These are phyloP conservation scores for Hemaris fuciformis DNA, from an alignment of 2,888 invertebrate genomes.

Conservation along the genomic window DNA sequence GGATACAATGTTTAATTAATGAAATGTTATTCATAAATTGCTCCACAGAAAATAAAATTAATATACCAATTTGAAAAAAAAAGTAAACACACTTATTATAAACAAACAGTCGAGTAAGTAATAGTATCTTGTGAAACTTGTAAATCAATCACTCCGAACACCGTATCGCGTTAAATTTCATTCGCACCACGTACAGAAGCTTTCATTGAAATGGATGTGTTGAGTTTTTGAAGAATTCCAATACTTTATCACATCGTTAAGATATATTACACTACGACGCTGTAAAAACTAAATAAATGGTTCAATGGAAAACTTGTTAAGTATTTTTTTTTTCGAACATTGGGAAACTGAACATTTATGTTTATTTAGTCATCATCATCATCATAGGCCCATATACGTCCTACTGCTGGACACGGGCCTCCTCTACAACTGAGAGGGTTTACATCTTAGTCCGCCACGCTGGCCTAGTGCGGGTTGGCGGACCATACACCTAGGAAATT, in stretches of 20 bases:
- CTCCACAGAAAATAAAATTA: not conserved
- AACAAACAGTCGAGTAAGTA: not conserved
- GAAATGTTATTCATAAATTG: not conserved
- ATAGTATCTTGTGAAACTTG: slow-evolving; percentile 23
- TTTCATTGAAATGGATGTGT: slow-evolving; percentile 53
- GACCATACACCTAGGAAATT: no score
- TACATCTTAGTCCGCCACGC: no score
- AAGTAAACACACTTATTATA: not conserved
- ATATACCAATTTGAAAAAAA: not conserved
- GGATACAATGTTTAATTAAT: not conserved
- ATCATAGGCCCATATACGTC: no score
- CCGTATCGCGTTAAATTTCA: slow-evolving; percentile 28
- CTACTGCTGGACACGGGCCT: no score
- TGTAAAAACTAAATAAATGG: slow-evolving; percentile 1
- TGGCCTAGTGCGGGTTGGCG: no score
- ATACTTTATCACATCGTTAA: slow-evolving; percentile 47
- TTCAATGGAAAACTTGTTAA: slow-evolving; percentile 7
- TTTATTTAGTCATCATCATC: no score
- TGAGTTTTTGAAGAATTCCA: slow-evolving; percentile 43
- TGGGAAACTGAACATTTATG: not conserved
- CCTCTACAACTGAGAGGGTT: no score
- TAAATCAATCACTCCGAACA: slow-evolving; percentile 36
- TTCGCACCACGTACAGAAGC: slow-evolving; percentile 47
- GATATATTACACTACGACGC: slow-evolving; percentile 8
- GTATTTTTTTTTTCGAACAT: not conserved